Base-by-base conservation (phyloP, 2,113 vertebrate species). In the Scolopax mira region DNA sequence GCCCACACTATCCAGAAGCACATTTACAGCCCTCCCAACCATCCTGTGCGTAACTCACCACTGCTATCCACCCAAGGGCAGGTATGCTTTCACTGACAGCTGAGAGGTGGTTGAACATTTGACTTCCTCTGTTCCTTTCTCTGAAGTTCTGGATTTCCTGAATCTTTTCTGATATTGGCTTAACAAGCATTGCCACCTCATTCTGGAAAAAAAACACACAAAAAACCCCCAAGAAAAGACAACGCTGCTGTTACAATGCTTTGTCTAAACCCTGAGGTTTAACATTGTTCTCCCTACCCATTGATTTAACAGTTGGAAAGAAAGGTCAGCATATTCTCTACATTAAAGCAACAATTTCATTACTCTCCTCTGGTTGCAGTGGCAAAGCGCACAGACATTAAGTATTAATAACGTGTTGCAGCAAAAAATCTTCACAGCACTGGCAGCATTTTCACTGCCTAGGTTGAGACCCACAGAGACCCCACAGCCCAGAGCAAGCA, bases 21-120 rank as follows among this genome's bases (percentile, higher is more conserved):
- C 42, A 12, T 46, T 28, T 37, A 55, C 18, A 90, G 48, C 39
- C 69, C 60, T 83, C 66, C 48, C 17, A 25, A 5, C 11, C 21
- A 48, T 14, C 65, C 30, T 4, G 1, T 22, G 54, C 16, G 16
- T 57, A 65, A 97, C 97, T 98, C 96, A 99, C 99, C 99, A 99
- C 98, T 18, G 99, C 98, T 93, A 99, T 98, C 99, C 99, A 99
- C 13, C 99, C 99, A 35, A 99, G 98, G 23, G 99, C 99, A 3
- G 99, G 98, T 93, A 99, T 99, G 98, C 99, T 99, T 94, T 99
- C 99, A 17, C 99, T 99, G 96, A 99, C 97, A 0, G 99, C 99
- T 0, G 99, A 99, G 44, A 99, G 98, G 93, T 99, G 99, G 96
- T 99, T 99, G 96, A 99, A 99, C 97, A 99, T 97, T 80, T 82